Percentiles rank a stretch among this genome's conserved stretches.
Evolutionary conservation across 2,797 vertebrate genomes (phyloP).

Genomic region (Chlorospingus semifuscus): DNA sequence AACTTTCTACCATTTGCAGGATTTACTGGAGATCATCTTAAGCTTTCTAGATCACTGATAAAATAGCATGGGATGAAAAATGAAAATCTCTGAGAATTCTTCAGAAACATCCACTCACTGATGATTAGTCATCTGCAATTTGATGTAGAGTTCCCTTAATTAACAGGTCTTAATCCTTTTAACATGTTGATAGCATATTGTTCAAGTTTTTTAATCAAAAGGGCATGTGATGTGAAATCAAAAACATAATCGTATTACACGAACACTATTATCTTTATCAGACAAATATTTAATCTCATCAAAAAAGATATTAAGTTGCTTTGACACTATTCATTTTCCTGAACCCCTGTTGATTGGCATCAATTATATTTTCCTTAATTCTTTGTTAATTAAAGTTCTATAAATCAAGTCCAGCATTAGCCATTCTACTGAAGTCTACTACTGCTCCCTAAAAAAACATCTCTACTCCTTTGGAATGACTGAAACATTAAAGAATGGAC

Average conservation of each 20-base stretch:
- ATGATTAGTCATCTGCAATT: conserved; percentile 13
- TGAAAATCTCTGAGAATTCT: neutral
- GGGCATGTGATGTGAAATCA: conserved; percentile 3
- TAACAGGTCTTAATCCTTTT: conserved; percentile 38
- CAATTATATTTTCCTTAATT: conserved; percentile 28
- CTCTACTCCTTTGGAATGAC: neutral
- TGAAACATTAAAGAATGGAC: neutral
- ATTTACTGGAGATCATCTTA: neutral
- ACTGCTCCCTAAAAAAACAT: neutral
- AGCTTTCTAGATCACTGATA: neutral
- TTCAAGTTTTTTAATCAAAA: conserved; percentile 54
- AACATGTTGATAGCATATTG: conserved; percentile 30
- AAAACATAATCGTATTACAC: conserved; percentile 32
- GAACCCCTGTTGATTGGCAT: conserved; percentile 1
- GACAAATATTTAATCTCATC: conserved; percentile 39
- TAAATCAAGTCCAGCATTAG: neutral
- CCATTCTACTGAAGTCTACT: neutral
- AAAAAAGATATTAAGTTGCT: conserved; percentile 36
- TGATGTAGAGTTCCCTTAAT: conserved; percentile 13
- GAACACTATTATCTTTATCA: conserved; percentile 34
- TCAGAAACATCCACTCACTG: neutral
- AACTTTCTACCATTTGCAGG: neutral
- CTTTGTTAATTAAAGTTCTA: conserved; percentile 21
- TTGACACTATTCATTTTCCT: conserved; percentile 17
- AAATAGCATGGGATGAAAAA: neutral